Base-by-base conservation (phyloP, 35 echinoderm and acorn worm species). In the Apostichopus parvimensis region DNA sequence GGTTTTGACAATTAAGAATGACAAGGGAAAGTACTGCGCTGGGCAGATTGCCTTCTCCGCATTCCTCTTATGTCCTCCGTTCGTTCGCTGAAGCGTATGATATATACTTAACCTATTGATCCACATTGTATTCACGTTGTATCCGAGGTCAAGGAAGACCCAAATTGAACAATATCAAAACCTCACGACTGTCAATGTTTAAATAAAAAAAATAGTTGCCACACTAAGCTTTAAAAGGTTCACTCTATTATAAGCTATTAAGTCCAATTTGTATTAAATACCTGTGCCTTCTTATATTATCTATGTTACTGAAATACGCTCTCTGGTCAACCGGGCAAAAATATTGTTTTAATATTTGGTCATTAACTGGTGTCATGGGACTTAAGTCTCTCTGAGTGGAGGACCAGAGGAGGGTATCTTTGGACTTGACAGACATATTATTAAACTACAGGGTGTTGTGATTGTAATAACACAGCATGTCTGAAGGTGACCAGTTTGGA, bases 101-200 rank as follows among this genome's bases (percentile, higher is more conserved):
- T 18, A 84, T 45, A 45, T 58, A 84, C 81, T 84, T 84, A 84
- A 84, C 81, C 81, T 84, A 84, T 58, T 84, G 54, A 84, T 54
- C 81, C 57, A 59, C 81, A 84, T 84, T 58, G 56, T 58, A 55
- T 34, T 68, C 64, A 68, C 18, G 11, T 82, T 54, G 10, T n/a
- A 55, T 82, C 54, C 13, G 79, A 55, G 79, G 79, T 82, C 79
- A 82, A 54, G 17, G 18, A 68, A 68, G 64, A 14, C 64, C 64
- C 64, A 68, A 45, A 68, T 68, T 68, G 64, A 68, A 68, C 9
- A 68, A 68, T 68, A 68, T 68, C 18, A 68, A 68, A 68, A 68
- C 11, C 18, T 68, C 11, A 68, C 13, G 2, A 4, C 5, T 18
- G 64, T 18, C 64, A 68, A 18, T 68, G 64, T 68, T 68, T 68